These are phyloP conservation scores for Pseudomyrmex cubaensis DNA, from an alignment of 1,140 invertebrate genomes.

Conservation along the genomic window DNA sequence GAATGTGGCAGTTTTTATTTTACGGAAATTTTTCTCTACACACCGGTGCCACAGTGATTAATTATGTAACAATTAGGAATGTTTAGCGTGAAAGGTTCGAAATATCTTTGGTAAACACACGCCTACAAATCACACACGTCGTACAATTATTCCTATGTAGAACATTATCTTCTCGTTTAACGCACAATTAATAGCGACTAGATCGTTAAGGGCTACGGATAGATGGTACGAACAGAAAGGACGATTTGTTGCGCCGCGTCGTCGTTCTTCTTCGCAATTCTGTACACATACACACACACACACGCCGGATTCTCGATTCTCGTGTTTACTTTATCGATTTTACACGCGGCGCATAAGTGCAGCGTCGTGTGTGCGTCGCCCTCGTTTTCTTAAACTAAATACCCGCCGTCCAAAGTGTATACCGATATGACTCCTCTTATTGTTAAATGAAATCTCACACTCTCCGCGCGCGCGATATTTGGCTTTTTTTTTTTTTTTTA, in stretches of 20 bases:
- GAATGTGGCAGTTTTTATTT: slow-evolving; percentile 32
- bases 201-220: slow-evolving; percentile 74
- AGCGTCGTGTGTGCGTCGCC: slow-evolving; percentile 11
- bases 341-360: slow-evolving; percentile 16
- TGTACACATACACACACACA: too few species aligned
- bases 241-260: slow-evolving; percentile 43
- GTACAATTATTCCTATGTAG: slow-evolving; percentile 61
- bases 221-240: slow-evolving; percentile 51
- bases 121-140: slow-evolving; percentile 66
- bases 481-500: not conserved
- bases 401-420: not conserved
- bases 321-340: slow-evolving; percentile 52
- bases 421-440: not conserved
- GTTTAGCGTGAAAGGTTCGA: slow-evolving; percentile 70
- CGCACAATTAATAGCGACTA: slow-evolving; percentile 76
- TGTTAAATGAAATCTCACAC: not conserved
- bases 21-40: slow-evolving; percentile 19
- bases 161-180: slow-evolving; percentile 65
- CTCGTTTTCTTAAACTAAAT: slow-evolving; percentile 46
- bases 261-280: not conserved
- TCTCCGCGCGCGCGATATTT: too few species aligned
- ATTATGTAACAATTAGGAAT: slow-evolving; percentile 76
- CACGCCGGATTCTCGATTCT: slow-evolving; percentile 22
- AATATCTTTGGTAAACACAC: slow-evolving; percentile 71
- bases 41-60: slow-evolving; percentile 60